These are phyloP conservation scores for Brachionus manjavacas DNA, from an alignment of 1,140 invertebrate genomes.

Conservation along the genomic window DNA sequence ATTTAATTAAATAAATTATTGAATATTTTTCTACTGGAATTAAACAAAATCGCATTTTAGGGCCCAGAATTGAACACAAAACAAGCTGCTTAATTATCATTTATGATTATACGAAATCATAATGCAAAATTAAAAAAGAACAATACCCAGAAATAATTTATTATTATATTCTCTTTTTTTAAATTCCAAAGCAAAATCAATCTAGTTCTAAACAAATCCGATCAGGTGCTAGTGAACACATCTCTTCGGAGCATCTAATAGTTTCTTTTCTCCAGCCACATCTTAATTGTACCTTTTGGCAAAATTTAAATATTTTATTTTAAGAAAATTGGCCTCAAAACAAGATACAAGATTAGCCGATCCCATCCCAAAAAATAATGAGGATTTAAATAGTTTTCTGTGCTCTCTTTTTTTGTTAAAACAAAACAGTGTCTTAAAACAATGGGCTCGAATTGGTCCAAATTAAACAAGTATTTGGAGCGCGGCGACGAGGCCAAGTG, in stretches of 20 bases:
- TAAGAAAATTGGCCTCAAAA: not conserved
- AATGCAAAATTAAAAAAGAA: not conserved
- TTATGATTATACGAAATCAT: not conserved
- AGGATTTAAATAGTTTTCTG: conserved; percentile 1
- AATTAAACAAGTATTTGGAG: conserved; percentile 4
- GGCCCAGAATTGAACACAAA: not conserved
- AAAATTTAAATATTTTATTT: not conserved
- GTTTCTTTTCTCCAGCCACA: not conserved
- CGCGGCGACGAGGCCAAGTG: conserved; percentile 15
- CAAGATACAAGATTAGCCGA: not conserved
- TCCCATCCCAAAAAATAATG: not conserved
- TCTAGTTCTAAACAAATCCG: not conserved
- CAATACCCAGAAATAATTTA: not conserved
- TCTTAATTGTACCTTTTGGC: not conserved
- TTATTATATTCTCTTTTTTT: not conserved
- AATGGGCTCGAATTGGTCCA: conserved; percentile 39
- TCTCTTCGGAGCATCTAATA: no score
- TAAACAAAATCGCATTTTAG: not conserved
- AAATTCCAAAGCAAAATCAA: not conserved
- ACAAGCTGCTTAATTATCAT: not conserved
- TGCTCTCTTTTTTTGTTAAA: not conserved
- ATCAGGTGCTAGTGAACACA: not conserved
- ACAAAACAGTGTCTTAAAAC: not conserved
- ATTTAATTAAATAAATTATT: no score
- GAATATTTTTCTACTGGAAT: not conserved